These are phyloP conservation scores for Hymenochirus boettgeri DNA, from an alignment of 2,113 vertebrate species.

Conservation along the genomic window DNA sequence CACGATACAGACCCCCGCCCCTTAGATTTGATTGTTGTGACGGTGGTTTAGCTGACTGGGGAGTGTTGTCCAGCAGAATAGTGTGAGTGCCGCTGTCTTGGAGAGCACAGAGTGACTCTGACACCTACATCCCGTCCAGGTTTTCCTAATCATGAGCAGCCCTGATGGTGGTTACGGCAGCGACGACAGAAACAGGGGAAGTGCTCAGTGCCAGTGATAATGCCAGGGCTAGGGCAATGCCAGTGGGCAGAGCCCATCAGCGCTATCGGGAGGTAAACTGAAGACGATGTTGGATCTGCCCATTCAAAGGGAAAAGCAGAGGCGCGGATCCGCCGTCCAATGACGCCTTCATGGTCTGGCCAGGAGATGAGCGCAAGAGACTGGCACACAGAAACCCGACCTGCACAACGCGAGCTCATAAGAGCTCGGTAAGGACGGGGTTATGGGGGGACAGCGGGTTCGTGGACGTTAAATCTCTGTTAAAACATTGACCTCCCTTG, in stretches of 20 bases:
- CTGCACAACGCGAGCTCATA: constrained; percentile 92
- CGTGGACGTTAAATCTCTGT: no score
- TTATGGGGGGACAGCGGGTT: not conserved
- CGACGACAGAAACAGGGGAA: constrained; percentile 87
- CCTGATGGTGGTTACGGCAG: constrained; percentile 97
- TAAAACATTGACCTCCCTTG: no score
- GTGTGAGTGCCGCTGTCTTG: not conserved
- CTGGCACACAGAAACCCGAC: constrained; percentile 92
- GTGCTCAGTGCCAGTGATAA: constrained; percentile 78
- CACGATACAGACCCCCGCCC: constrained; percentile 61
- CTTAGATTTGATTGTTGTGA: constrained; percentile 70
- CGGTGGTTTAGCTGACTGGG: constrained; percentile 61
- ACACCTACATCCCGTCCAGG: not conserved
- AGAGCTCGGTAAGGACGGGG: constrained; percentile 96
- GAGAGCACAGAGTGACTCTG: not conserved
- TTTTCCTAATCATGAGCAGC: constrained; percentile 79
- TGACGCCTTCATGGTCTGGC: constrained; percentile 93
- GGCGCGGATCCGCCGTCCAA: constrained; percentile 83
- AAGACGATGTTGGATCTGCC: constrained; percentile 58
- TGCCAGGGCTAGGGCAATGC: constrained; percentile 77
- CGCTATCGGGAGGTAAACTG: constrained; percentile 48
- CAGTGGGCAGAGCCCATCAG: constrained; percentile 77
- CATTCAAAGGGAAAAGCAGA: constrained; percentile 66
- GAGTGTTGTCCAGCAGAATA: accelerated
- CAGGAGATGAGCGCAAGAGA: constrained; percentile 84